These are phyloP conservation scores for Arvicanthis niloticus DNA, from an alignment of 2,113 vertebrate species.

Conservation along the genomic window DNA sequence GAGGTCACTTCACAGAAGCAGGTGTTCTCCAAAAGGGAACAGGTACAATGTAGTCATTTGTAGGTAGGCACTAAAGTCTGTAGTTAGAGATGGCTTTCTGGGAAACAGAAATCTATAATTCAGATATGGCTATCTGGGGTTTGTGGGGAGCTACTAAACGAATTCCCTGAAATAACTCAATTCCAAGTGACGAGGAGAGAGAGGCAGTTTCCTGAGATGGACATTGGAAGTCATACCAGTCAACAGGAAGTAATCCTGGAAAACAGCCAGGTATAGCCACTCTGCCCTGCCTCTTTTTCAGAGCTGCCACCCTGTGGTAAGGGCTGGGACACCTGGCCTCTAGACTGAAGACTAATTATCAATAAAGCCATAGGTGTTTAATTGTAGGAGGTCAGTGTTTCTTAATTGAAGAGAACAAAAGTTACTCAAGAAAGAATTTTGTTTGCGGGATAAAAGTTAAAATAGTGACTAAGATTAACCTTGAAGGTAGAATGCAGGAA, in stretches of 20 bases:
- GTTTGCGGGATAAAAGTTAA: no score
- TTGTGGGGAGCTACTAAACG: background rate
- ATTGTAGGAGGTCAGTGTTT: background rate
- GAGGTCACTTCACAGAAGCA: background rate
- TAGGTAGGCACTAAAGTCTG: no score
- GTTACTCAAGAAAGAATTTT: background rate
- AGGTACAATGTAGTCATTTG: background rate
- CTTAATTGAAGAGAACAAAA: background rate
- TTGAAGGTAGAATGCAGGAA: background rate
- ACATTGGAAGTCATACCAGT: rapidly evolving
- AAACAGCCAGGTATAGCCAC: rapidly evolving
- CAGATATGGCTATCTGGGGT: background rate
- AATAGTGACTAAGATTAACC: background rate
- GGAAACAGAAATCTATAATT: background rate
- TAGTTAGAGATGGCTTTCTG: background rate
- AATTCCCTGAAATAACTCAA: background rate
- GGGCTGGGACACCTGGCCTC: background rate
- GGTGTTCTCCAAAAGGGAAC: background rate
- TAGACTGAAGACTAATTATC: background rate
- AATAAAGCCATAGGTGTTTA: background rate
- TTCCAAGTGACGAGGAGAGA: background rate
- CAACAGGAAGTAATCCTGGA: no score
- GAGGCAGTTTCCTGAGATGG: background rate
- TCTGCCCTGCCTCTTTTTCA: background rate
- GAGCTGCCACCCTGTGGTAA: background rate